Conservation (phyloP, 2,113 vertebrate species). For the Tamias sibiricus region DNA sequence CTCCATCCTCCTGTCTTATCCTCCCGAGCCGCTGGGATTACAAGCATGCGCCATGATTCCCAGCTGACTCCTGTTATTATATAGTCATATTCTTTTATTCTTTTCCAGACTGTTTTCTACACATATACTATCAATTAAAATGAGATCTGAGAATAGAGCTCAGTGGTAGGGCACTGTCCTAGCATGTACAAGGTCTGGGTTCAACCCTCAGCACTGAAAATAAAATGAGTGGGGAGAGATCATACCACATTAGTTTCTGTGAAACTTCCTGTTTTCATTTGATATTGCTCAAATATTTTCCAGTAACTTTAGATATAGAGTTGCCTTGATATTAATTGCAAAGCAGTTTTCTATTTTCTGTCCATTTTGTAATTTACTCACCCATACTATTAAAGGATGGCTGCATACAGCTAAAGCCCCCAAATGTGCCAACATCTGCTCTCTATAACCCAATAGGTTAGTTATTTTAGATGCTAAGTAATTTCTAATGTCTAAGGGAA, state of each 20-base stretch:
- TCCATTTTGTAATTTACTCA: slow-evolving; percentile 20
- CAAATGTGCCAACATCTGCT: not conserved
- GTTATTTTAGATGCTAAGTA: slow-evolving; percentile 56
- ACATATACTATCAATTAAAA: not conserved
- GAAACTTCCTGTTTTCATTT: slow-evolving; percentile 14
- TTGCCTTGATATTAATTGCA: not conserved
- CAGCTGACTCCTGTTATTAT: not conserved
- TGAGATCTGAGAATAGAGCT: not conserved
- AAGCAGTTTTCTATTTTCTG: slow-evolving; percentile 7
- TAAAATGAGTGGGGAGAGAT: not conserved
- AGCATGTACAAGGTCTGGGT: not conserved
- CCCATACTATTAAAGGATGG: not conserved
- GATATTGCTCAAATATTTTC: slow-evolving; percentile 25
- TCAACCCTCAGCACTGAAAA: not conserved
- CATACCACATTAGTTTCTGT: not conserved
- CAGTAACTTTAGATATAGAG: not conserved
- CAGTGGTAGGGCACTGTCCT: not conserved
- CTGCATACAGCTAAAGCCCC: not conserved
- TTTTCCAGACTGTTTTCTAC: not conserved
- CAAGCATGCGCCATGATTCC: too few species aligned
- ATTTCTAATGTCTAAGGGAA: slow-evolving; percentile 49
- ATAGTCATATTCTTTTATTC: not conserved
- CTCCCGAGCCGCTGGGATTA: too few species aligned
- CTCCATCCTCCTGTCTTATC: too few species aligned
- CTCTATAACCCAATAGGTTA: not conserved